Conservation (phyloP, 2,888 invertebrate species). For the Kuschelorhynchus macadamiae region DNA sequence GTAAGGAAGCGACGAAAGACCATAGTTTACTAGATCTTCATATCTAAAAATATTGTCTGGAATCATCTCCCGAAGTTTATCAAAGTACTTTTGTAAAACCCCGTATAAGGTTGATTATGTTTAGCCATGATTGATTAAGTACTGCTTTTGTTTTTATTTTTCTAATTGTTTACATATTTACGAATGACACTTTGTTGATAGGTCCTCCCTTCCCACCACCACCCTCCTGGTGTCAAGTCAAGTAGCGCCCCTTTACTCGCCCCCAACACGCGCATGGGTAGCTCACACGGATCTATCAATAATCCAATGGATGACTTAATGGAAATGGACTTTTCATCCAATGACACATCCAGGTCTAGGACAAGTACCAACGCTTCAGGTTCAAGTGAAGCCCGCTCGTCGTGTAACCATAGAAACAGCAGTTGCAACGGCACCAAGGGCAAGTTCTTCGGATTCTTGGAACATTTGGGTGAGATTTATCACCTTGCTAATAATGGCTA, state of each 20-base stretch:
- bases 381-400: constrained; percentile 68
- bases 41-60: too few species aligned
- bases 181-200: too few species aligned
- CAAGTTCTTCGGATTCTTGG: constrained; percentile 14
- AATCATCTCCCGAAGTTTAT: too few species aligned
- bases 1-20: too few species aligned
- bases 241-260: constrained; percentile 78
- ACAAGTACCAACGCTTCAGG: neutral
- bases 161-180: too few species aligned
- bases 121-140: too few species aligned
- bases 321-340: constrained; percentile 81
- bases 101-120: too few species aligned
- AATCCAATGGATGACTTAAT: constrained; percentile 81
- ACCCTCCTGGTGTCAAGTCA: constrained; percentile 71
- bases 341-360: constrained; percentile 61
- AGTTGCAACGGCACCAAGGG: constrained; percentile 29
- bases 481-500: too few species aligned
- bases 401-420: constrained; percentile 51
- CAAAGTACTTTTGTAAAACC: too few species aligned
- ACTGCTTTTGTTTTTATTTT: too few species aligned
- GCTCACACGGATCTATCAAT: constrained; percentile 71
- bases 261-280: constrained; percentile 68
- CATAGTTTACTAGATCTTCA: too few species aligned
- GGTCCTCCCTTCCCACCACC: constrained; percentile 54
- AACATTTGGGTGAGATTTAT: constrained; percentile 13